phyloP scores from a whole-genome alignment of 1,140 invertebrate genomes.

The Scaptomyza graminum region DNA sequence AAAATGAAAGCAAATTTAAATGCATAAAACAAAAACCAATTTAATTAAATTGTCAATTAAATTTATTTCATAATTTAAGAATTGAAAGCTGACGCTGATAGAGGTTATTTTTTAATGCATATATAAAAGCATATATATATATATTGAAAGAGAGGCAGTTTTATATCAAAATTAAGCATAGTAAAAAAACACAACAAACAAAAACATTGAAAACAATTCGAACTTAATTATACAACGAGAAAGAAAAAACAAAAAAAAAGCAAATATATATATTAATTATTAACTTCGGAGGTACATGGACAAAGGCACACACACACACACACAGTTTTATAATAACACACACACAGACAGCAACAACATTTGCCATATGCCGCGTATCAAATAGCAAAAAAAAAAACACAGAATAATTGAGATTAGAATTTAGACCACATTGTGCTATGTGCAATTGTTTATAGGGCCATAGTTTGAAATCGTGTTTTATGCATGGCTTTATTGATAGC shows the following conservation, averaged over 20 bases:
- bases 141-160: constrained; percentile 70
- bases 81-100: constrained; percentile 69
- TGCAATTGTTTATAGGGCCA: constrained; percentile 79
- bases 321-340: constrained; percentile 64
- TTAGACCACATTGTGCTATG: constrained; percentile 79
- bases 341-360: constrained; percentile 28
- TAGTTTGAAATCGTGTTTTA: constrained; percentile 80
- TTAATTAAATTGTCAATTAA: constrained; percentile 82
- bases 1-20: constrained; percentile 30
- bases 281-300: constrained; percentile 52
- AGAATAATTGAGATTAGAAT: constrained; percentile 66
- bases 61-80: constrained; percentile 81
- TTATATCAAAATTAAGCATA: constrained; percentile 81
- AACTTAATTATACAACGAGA: constrained; percentile 83
- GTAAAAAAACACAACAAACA: constrained; percentile 68
- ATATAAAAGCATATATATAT: constrained; percentile 61
- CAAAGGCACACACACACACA: constrained; percentile 46
- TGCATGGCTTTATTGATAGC: constrained; percentile 81
- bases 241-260: constrained; percentile 53
- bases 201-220: constrained; percentile 82
- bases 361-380: constrained; percentile 52
- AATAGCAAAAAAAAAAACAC: constrained; percentile 39
- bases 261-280: constrained; percentile 53
- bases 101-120: constrained; percentile 78
- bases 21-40: constrained; percentile 60